phyloP scores from a whole-genome alignment of 2,888 invertebrate species.

The Pelosia muscerda region DNA sequence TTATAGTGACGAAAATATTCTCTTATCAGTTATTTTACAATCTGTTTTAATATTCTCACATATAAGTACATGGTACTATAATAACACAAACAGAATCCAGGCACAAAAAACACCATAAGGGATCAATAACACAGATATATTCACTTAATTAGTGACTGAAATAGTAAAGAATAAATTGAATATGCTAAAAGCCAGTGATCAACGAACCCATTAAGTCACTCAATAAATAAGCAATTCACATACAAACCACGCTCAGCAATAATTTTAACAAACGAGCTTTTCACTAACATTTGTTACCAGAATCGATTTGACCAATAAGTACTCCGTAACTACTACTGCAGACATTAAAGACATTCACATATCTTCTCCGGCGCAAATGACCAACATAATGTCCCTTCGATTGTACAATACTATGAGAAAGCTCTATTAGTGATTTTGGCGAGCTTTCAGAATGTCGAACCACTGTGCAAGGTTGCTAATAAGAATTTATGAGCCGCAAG shows the following conservation, averaged over 20 bases:
- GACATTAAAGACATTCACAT: conserved; percentile 12
- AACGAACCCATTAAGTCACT: not conserved
- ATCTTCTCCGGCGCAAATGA: conserved; percentile 22
- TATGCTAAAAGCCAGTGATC: not conserved
- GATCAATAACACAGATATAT: not conserved
- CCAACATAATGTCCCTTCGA: conserved; percentile 14
- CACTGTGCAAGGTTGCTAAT: conserved; percentile 25
- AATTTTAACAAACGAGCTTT: not conserved
- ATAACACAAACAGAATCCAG: too few relatives aligned
- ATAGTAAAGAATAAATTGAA: not conserved
- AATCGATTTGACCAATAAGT: not conserved
- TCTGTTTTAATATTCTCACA: too few relatives aligned
- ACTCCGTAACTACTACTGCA: conserved; percentile 22
- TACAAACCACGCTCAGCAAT: not conserved
- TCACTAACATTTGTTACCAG: conserved; percentile 19
- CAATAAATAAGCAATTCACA: not conserved
- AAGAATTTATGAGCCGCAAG: conserved; percentile 5
- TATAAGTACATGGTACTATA: too few relatives aligned
- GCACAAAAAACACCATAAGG: too few relatives aligned
- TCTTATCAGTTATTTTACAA: too few relatives aligned
- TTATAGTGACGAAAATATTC: too few relatives aligned
- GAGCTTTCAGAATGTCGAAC: conserved; percentile 24
- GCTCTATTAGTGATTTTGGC: conserved; percentile 27
- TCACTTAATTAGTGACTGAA: not conserved
- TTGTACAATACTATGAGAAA: conserved; percentile 22